Evolutionary conservation across 1,140 invertebrate genomes (phyloP), one percentile per base, ranked within the genome.

Genomic region (Pinna nobilis): DNA sequence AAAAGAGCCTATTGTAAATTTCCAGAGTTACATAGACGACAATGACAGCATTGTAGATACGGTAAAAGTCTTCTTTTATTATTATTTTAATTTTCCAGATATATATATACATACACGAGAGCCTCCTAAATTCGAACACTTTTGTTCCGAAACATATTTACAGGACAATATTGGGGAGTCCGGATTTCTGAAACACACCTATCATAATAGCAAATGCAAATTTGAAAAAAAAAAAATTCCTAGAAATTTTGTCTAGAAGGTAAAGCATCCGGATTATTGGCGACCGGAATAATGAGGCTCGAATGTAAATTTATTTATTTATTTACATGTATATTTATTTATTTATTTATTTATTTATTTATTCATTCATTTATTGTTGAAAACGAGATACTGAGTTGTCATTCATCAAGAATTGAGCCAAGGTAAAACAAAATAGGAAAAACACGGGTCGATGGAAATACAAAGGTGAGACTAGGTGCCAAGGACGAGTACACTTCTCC

Each of bases 21-120:
- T 86, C 71, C 68, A 84, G 20, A 69, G 55, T 5, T 86, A 53
- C 53, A 60, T 83, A 28, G 69, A 80, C 23, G 83, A 85, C 60
- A 66, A 82, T 50, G 82, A 84, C 64, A 71, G 47, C 23, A 82
- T 84, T 53, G 49, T 77, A 11, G 82, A 84, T 51, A 39, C 82
- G 74, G 82, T 80, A 70, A 59, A 60, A 33, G n/a, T 28, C 15
- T 53, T 5, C 33, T 41, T 25, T 15, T 13, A 13, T 11, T 51
- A 23, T 20, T 6, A 7, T 51, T 7, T 51, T 23, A 7, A 13
- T 7, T 51, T 51, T 51, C 20, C 6, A 11, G 20, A 7, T 13
- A 15, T 51, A 51, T 23, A n/a, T 13, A 51, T 51, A 20, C 6
- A 13, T 23, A 7, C 23, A 23, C 23, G 50, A 11, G 23, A 15